These are phyloP conservation scores for Notodonta dromedarius DNA, from an alignment of 2,888 invertebrate genomes.

Conservation along the genomic window DNA sequence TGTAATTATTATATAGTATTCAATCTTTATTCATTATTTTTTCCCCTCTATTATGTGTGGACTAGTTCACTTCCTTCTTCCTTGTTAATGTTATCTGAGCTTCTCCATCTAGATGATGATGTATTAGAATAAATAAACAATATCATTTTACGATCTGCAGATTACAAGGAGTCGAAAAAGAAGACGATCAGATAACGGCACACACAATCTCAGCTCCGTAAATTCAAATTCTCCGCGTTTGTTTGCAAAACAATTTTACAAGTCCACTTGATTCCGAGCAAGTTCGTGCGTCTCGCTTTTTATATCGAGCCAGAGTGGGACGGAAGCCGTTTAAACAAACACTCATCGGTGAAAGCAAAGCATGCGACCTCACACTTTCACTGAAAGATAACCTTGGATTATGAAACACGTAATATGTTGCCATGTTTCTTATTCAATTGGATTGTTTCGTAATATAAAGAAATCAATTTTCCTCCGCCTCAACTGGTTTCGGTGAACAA, in stretches of 20 bases:
- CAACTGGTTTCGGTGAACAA: constrained; percentile 12
- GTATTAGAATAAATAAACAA: too few species aligned
- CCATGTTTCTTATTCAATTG: constrained; percentile 46
- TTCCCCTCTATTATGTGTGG: too few species aligned
- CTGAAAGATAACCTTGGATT: constrained; percentile 68
- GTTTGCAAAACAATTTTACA: constrained; percentile 36
- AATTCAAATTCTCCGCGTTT: constrained; percentile 11
- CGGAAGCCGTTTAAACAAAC: constrained; percentile 35
- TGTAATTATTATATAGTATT: too few species aligned
- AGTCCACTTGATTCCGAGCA: constrained; percentile 15
- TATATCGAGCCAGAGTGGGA: constrained; percentile 38
- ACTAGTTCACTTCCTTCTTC: too few species aligned
- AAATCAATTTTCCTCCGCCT: constrained; percentile 17
- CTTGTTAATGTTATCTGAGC: too few species aligned
- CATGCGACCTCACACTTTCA: constrained; percentile 64
- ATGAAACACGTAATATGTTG: constrained; percentile 63
- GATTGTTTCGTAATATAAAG: constrained; percentile 28
- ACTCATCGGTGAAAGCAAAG: constrained; percentile 61
- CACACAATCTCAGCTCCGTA: too few species aligned
- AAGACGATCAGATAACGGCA: background rate
- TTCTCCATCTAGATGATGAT: too few species aligned
- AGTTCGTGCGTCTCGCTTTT: constrained; percentile 30
- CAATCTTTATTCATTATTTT: too few species aligned
- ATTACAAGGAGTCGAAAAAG: background rate
- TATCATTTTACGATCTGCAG: too few species aligned